Conservation (phyloP, 2,797 vertebrate genomes). For the Mionectes olivaceus region DNA sequence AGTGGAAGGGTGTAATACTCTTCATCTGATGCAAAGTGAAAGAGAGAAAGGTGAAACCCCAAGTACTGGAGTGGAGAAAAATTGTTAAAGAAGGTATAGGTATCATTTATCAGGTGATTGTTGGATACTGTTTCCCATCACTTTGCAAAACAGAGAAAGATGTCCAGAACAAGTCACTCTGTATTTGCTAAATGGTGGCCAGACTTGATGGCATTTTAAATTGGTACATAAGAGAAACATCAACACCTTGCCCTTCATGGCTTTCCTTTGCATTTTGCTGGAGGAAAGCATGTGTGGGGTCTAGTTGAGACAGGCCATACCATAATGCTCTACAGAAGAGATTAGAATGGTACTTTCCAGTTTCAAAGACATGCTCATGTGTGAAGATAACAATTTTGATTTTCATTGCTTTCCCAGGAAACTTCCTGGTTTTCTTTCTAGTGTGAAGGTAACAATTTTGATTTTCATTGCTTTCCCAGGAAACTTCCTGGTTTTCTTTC, state of each 20-base stretch:
- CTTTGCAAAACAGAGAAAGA: neutral
- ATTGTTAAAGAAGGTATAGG: neutral
- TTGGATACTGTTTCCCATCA: neutral
- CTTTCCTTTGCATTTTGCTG: neutral
- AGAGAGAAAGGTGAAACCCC: neutral
- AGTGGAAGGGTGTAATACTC: neutral
- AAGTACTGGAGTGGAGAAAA: neutral
- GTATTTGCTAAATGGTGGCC: neutral
- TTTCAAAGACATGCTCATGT: accelerated
- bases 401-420: neutral
- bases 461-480: neutral
- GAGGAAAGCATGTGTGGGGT: too few species aligned
- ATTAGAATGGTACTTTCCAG: neutral
- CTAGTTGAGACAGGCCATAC: neutral
- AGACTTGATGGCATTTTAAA: neutral
- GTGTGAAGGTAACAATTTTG: neutral
- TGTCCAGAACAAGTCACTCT: neutral
- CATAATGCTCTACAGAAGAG: neutral
- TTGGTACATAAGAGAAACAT: neutral
- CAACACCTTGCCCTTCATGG: neutral
- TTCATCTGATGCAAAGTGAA: neutral
- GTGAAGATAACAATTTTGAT: neutral
- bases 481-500: neutral
- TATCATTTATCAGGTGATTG: neutral
- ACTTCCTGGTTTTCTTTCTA: too few species aligned